Base-by-base conservation (phyloP, 2,888 invertebrate genomes). In the Ormyrus rosae region DNA sequence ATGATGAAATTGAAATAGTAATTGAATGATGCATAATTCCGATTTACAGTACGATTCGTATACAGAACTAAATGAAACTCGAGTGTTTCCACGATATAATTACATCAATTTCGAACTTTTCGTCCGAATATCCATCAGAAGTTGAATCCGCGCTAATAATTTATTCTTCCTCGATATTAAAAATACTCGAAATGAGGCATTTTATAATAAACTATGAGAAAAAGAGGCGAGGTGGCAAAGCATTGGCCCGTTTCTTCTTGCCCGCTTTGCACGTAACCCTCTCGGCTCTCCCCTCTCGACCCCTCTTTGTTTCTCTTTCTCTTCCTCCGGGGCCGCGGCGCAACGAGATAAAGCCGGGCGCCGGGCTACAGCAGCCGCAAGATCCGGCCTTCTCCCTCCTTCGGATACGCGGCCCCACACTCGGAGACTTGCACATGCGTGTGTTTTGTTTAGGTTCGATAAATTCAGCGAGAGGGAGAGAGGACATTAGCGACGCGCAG, bases 381-480 rank as follows among this genome's bases (percentile, higher is more conserved):
- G 69, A 74, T 74, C 60, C 79, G 70, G 58, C 34, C 71, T 67
- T 65, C 51, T 13, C 53, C 45, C 48, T 19, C 45, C 45, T 19
- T 19, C 58, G 53, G 55, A 53, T 34, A 48, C 48, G 50, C 34
- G 34, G 3, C 48, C 19, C 48, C 34, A 8, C 50, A 48, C 73
- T 45, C 58, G 60, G 61, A 61, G 60, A 78, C 67, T 73, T 46
- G 34, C 34, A 58, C 53, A 46, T 48, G 68, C 60, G 81, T 78
- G 83, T 82, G 82, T 84, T 83, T 82, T 83, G 83, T 83, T 84
- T 80, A 72, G 84, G 60, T 81, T 84, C 83, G 83, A 85, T 85
- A 85, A 84, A 85, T 85, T 85, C 70, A 79, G 58, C 50, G 71
- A 72, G 55, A 56, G 53, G 70, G 73, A 65, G 64, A 75, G 76